These are phyloP conservation scores for Pinna nobilis DNA, from an alignment of 1,140 invertebrate genomes.

Conservation along the genomic window DNA sequence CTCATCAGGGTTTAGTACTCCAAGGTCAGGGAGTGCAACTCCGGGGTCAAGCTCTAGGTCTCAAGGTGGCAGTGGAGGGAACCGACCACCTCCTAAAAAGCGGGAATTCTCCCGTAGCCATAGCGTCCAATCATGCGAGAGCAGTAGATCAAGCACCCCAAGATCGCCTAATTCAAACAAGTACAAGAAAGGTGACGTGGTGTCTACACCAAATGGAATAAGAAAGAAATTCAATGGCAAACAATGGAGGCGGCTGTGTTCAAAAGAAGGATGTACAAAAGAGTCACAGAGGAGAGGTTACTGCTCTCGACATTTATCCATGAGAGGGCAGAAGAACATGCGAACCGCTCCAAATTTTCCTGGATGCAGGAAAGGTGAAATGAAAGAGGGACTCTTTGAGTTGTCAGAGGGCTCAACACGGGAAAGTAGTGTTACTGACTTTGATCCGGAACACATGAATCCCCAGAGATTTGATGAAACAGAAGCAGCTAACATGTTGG, in stretches of 20 bases:
- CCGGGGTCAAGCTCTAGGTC: slow-evolving; percentile 68
- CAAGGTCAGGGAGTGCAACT: slow-evolving; percentile 76
- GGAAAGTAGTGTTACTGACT: slow-evolving; percentile 85
- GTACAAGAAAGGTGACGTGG: slow-evolving; percentile 99
- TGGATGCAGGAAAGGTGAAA: slow-evolving; percentile 66
- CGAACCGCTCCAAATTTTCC: slow-evolving; percentile 59
- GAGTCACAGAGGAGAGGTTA: slow-evolving; percentile 97
- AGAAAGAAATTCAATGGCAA: slow-evolving; percentile 99
- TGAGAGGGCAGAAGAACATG: slow-evolving; percentile 74
- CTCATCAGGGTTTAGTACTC: slow-evolving; percentile 68
- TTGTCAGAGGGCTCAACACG: slow-evolving; percentile 88
- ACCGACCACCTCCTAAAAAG: slow-evolving; percentile 65
- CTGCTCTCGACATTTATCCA: slow-evolving; percentile 95
- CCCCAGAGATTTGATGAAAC: slow-evolving; percentile 85
- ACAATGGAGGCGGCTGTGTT: slow-evolving; percentile 97
- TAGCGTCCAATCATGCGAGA: slow-evolving; percentile 73
- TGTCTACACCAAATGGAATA: slow-evolving; percentile 96
- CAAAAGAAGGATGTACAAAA: slow-evolving; percentile 96
- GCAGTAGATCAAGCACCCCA: slow-evolving; percentile 71
- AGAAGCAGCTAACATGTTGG: slow-evolving; percentile 97
- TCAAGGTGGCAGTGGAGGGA: slow-evolving; percentile 55
- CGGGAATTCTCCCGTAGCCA: slow-evolving; percentile 65
- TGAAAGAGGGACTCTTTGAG: slow-evolving; percentile 79
- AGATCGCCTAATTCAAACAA: slow-evolving; percentile 82
- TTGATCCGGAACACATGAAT: slow-evolving; percentile 29